phyloP scores from a whole-genome alignment of 1,140 invertebrate species.

The Sitophilus oryzae region DNA sequence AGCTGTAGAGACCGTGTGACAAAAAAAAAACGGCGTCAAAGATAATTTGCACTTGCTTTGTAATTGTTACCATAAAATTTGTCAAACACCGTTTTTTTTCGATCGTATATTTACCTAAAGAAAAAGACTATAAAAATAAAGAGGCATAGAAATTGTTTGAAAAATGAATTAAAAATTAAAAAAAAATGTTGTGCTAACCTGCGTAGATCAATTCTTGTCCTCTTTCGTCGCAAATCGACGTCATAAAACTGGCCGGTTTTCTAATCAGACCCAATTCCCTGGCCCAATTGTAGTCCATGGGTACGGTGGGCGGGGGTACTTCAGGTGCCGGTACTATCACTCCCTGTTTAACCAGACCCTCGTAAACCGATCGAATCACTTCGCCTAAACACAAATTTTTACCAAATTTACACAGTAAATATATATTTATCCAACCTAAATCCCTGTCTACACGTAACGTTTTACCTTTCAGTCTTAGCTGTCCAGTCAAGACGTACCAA shows the following conservation, averaged over 20 bases:
- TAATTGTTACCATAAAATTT: too few relatives aligned
- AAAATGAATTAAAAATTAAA: too few relatives aligned
- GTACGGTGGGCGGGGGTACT: slow-evolving; percentile 94
- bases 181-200: too few relatives aligned
- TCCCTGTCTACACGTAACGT: not conserved
- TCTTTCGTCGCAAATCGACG: slow-evolving; percentile 97
- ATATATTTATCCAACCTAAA: not conserved
- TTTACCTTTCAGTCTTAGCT: too few relatives aligned
- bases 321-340: slow-evolving; percentile 83
- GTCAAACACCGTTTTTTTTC: too few relatives aligned
- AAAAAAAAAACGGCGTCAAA: too few relatives aligned
- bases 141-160: not conserved
- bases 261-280: slow-evolving; percentile 95
- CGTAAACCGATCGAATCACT: slow-evolving; percentile 70
- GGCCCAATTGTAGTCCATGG: slow-evolving; percentile 99
- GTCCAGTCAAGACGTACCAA: not conserved
- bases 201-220: slow-evolving; percentile 97
- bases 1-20: too few relatives aligned
- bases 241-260: slow-evolving; percentile 99
- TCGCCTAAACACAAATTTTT: slow-evolving; percentile 46
- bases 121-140: too few relatives aligned
- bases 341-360: slow-evolving; percentile 73
- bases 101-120: too few relatives aligned
- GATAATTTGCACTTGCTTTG: too few relatives aligned
- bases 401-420: slow-evolving; percentile 2